Percentiles rank a stretch among this genome's conserved stretches.
Conservation (phyloP, 2,113 vertebrate genomes). For the human region GRCh38 chr16:54392501-54393000, state of each 20-base stretch:
- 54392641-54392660: accelerated
- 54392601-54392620: not conserved
- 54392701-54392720: not conserved
- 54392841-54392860: not conserved
- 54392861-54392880: not conserved
- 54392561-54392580: not conserved
- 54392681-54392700: not conserved
- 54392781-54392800: conserved; percentile 40
- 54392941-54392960: not conserved
- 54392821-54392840: not conserved
- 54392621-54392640: not conserved
- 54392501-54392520: not conserved
- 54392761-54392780: not conserved
- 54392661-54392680: accelerated
- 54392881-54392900: not conserved
- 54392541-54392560: not conserved
- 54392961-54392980: not conserved
- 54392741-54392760: not conserved
- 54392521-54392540: not conserved
- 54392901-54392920: not conserved
- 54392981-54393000: not conserved
- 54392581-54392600: not conserved
- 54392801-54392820: not conserved
- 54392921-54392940: not conserved
- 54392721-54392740: not conserved